Evolutionary conservation across 2,113 vertebrate genomes (phyloP), one percentile per base, ranked within the genome.

Genomic region (Sula dactylatra): DNA sequence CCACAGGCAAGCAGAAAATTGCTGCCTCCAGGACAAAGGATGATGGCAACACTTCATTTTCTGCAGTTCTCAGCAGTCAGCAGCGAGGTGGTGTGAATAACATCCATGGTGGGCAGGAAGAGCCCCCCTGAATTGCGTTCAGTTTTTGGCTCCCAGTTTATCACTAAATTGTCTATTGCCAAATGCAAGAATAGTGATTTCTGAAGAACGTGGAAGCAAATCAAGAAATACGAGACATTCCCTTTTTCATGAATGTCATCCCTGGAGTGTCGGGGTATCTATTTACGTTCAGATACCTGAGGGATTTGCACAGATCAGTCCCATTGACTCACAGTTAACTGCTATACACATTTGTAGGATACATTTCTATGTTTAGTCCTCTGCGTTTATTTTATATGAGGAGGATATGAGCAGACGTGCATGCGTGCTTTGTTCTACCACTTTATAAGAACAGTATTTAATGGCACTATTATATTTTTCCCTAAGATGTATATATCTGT

Each of bases 1-100:
- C 93, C 85, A 82, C 90, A 95, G 90, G 90, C 88, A 93, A 94
- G 89, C 71, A 96, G 82, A 95, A 97, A 93, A 97, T 91, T 81
- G 91, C 86, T 88, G 90, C 88, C 92, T 92, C 64, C 64, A 87
- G 83, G 86, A 96, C 62, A 93, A 96, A 82, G 76, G 71, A 74
- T 54, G 55, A 94, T 93, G 91, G 95, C 86, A 86, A 88, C 70
- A 42, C 50, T 89, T 84, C 34, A 59, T 91, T 97, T 97, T 95
- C 92, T 96, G 88, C 91, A 88, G 92, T 73, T 88, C 82, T 96
- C 94, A 96, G 90, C 89, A 92, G 73, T 62, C 86, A 85, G 85
- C 66, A 90, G 40, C 1, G n/a, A 89, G 88, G 69, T 79, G 74
- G 82, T 95, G 62, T 64, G 87, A 92, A 91, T 87, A 95, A 87